Evolutionary conservation across 2,888 invertebrate genomes (phyloP).

Genomic region (Oscheius sp.): DNA sequence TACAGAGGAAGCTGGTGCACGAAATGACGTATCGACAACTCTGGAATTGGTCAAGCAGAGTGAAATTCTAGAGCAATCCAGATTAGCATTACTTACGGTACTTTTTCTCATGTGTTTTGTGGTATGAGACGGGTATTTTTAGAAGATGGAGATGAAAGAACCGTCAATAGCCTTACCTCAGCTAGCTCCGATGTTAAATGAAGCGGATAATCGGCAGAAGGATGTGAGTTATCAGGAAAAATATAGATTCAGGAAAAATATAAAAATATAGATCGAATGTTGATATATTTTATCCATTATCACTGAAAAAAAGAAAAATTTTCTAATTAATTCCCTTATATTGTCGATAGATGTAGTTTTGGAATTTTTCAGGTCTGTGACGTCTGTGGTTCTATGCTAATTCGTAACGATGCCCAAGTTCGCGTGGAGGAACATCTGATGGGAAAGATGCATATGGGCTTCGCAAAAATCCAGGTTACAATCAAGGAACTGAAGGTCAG

Average conservation of each 20-base stretch:
- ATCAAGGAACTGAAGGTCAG: slow-evolving; percentile 32
- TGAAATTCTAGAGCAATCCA: slow-evolving; percentile 17
- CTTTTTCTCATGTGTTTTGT: background rate
- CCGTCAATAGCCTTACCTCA: background rate
- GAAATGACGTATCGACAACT: slow-evolving; percentile 38
- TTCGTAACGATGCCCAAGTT: slow-evolving; percentile 96
- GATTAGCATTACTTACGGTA: slow-evolving; percentile 1
- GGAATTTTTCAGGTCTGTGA: slow-evolving; percentile 86
- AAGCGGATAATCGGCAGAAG: slow-evolving; percentile 23
- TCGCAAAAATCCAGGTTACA: slow-evolving; percentile 68
- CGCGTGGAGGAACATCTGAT: slow-evolving; percentile 96
- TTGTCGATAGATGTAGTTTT: too few relatives aligned
- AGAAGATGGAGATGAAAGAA: slow-evolving; percentile 15
- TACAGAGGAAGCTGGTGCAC: slow-evolving; percentile 45
- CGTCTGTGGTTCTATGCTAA: slow-evolving; percentile 97
- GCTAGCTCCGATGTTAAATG: slow-evolving; percentile 8
- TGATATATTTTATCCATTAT: background rate
- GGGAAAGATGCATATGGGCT: slow-evolving; percentile 98
- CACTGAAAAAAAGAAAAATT: background rate
- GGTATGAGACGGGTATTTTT: background rate
- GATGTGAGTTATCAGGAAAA: slow-evolving; percentile 31
- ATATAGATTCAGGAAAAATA: background rate
- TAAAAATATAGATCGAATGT: too few relatives aligned
- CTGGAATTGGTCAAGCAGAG: slow-evolving; percentile 40
- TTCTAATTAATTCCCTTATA: background rate